phyloP scores from a whole-genome alignment of 2,888 invertebrate genomes.

The Hydropsyche betteni region DNA sequence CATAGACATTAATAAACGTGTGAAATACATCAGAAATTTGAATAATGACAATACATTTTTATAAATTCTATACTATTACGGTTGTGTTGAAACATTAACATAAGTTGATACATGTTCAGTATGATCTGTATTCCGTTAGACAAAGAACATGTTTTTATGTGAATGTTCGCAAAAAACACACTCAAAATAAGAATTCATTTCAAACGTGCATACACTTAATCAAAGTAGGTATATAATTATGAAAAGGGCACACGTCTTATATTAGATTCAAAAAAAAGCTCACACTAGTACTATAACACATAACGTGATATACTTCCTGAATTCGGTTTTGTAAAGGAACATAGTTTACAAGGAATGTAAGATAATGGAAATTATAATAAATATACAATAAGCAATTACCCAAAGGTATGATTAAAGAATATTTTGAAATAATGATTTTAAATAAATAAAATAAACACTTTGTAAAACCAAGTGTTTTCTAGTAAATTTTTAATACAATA shows the following conservation, averaged over 20 bases:
- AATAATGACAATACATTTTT: slow-evolving; percentile 17
- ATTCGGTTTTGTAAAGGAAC: no score
- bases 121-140: no score
- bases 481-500: neutral
- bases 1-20: slow-evolving; percentile 30
- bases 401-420: neutral
- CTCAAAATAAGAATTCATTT: no score
- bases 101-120: neutral
- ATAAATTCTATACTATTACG: no score
- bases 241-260: slow-evolving; percentile 16
- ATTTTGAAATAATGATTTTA: neutral
- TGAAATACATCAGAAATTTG: slow-evolving; percentile 18
- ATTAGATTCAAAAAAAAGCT: neutral
- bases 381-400: no score
- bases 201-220: slow-evolving; percentile 19
- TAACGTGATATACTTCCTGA: neutral
- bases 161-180: no score
- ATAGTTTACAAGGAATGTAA: neutral
- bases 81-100: neutral
- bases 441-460: neutral
- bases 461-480: neutral
- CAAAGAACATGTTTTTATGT: no score
- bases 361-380: neutral
- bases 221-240: neutral
- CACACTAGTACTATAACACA: neutral